phyloP scores from a whole-genome alignment of 2,888 invertebrate species.

The Cacoxenus indagator region DNA sequence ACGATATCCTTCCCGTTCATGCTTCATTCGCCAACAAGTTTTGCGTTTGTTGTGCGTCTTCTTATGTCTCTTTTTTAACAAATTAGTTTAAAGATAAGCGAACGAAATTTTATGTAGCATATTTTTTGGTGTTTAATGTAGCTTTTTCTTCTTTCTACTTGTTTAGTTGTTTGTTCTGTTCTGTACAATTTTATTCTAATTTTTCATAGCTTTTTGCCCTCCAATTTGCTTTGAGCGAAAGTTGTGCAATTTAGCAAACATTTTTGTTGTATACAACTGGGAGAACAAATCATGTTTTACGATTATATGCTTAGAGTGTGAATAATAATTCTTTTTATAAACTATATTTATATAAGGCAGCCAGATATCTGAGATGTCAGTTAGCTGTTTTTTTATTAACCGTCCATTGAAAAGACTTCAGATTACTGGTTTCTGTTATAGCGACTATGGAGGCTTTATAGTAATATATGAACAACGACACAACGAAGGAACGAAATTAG shows the following conservation, averaged over 20 bases:
- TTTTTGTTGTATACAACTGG: background rate
- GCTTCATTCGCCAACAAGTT: background rate
- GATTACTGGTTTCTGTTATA: too few relatives aligned
- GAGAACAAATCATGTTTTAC: too few relatives aligned
- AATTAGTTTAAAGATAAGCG: slow-evolving; percentile 63
- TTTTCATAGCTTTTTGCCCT: background rate
- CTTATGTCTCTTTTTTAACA: slow-evolving; percentile 33
- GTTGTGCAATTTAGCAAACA: background rate
- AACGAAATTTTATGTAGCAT: slow-evolving; percentile 59
- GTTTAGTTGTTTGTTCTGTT: background rate
- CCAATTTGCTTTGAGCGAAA: background rate
- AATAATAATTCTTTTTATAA: too few relatives aligned
- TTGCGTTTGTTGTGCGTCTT: background rate
- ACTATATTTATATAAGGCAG: too few relatives aligned
- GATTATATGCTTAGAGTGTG: too few relatives aligned
- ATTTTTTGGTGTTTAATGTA: slow-evolving; percentile 47
- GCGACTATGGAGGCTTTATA: too few relatives aligned
- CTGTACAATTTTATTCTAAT: slow-evolving; percentile 9
- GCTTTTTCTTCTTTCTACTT: slow-evolving; percentile 46
- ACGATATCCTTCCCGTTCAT: background rate
- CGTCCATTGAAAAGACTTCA: too few relatives aligned
- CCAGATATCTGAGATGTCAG: too few relatives aligned
- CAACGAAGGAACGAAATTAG: too few relatives aligned
- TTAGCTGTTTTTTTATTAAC: too few relatives aligned
- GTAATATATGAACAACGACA: too few relatives aligned